phyloP scores from a whole-genome alignment of 2,888 invertebrate species.

The Polietes domitor region DNA sequence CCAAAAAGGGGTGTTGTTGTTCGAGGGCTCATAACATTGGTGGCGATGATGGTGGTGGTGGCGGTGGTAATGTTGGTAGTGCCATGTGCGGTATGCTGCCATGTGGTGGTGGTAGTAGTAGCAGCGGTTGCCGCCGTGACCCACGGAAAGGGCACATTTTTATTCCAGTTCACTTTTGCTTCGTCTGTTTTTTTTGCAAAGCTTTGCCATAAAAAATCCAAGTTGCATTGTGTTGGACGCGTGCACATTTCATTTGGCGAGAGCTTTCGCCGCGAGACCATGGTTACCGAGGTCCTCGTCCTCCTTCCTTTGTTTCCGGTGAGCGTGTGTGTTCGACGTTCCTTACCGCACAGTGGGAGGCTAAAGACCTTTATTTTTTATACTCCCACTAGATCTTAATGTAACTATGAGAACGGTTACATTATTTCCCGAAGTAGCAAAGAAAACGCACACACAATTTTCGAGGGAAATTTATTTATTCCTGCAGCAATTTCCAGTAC shows the following conservation, averaged over 20 bases:
- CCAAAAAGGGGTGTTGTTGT: constrained; percentile 40
- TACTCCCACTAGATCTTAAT: no score
- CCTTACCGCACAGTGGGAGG: not conserved
- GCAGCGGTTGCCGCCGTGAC: constrained; percentile 37
- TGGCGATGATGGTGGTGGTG: constrained; percentile 18
- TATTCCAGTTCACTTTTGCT: not conserved
- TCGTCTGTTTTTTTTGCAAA: constrained; percentile 31
- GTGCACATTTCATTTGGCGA: constrained; percentile 58
- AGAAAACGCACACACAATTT: no score
- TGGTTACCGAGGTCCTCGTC: constrained; percentile 56
- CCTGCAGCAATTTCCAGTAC: no score
- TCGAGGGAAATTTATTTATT: no score
- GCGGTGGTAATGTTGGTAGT: constrained; percentile 4
- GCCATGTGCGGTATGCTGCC: not conserved
- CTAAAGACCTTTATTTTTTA: no score
- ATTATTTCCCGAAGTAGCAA: no score
- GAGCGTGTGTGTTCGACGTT: constrained; percentile 5
- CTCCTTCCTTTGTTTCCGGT: constrained; percentile 52
- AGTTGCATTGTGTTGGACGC: constrained; percentile 64
- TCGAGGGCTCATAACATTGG: constrained; percentile 23
- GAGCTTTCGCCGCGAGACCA: constrained; percentile 50
- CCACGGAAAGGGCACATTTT: constrained; percentile 1
- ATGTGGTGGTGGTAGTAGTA: constrained; percentile 50
- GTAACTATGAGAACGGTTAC: no score
- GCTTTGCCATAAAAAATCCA: constrained; percentile 49